Evolutionary conservation across 2,113 vertebrate genomes (phyloP).

Genomic region (Odobenus rosmarus): DNA sequence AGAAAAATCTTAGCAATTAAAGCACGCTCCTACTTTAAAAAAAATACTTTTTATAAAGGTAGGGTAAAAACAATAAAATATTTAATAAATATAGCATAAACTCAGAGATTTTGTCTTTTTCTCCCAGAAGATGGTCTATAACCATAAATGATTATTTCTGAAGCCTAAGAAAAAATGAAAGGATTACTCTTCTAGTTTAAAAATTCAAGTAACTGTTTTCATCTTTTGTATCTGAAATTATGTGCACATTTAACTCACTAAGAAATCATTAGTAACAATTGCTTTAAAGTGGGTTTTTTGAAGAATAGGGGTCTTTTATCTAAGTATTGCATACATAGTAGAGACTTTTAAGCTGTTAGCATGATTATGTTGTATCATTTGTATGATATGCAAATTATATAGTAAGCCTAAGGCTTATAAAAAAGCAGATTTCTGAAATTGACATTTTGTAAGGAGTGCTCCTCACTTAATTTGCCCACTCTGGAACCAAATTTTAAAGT

Average conservation of each 20-base stretch:
- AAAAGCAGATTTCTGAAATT: neutral
- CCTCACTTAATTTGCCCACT: neutral
- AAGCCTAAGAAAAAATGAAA: neutral
- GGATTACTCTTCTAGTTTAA: neutral
- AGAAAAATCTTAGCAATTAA: neutral
- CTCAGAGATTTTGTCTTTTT: neutral
- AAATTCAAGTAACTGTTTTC: constrained; percentile 7
- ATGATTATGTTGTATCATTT: neutral
- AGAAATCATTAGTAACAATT: neutral
- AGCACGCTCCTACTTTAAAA: constrained; percentile 37
- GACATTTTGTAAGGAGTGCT: neutral
- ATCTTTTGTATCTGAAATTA: neutral
- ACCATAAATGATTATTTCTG: neutral
- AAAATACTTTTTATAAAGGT: neutral
- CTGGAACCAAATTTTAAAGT: neutral
- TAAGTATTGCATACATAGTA: neutral
- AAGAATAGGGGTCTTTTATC: neutral
- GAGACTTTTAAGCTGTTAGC: neutral
- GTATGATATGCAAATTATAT: neutral
- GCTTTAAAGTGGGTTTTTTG: neutral
- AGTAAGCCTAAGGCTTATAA: neutral
- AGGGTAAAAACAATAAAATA: neutral
- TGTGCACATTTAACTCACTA: neutral
- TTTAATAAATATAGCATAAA: neutral
- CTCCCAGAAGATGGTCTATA: neutral